phyloP scores from a whole-genome alignment of 2,113 vertebrate genomes.

The Origma solitaria region DNA sequence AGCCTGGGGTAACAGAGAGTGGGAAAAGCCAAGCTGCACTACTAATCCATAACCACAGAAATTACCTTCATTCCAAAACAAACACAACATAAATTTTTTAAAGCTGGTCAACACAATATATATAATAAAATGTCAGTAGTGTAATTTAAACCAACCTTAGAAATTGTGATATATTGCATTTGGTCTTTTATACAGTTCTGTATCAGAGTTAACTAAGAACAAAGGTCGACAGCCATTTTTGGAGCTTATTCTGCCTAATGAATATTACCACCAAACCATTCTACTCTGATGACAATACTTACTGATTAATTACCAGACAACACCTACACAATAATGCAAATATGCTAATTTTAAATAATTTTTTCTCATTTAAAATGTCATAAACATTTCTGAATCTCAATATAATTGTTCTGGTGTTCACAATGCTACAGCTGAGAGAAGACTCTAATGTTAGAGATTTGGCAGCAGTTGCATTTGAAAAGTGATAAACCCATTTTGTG shows the following conservation, averaged over 20 bases:
- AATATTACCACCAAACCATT: not conserved
- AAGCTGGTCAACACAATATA: not conserved
- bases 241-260: not conserved
- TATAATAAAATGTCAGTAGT: conserved; percentile 22
- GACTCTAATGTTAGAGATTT: not conserved
- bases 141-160: conserved; percentile 9
- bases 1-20: conserved; percentile 40
- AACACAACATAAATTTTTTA: conserved; percentile 49
- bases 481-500: not conserved
- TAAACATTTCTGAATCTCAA: not conserved
- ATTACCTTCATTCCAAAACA: conserved; percentile 46
- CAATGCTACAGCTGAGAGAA: not conserved
- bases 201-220: not conserved
- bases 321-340: not conserved
- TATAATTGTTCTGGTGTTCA: not conserved
- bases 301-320: not conserved
- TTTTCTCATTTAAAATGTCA: not conserved
- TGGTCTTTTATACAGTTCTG: not conserved
- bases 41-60: conserved; percentile 49
- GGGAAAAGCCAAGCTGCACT: conserved; percentile 31
- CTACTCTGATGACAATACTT: not conserved
- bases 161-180: not conserved
- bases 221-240: not conserved
- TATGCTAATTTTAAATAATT: not conserved
- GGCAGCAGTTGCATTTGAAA: not conserved